Evolutionary conservation across 2,888 invertebrate genomes (phyloP), one percentile per base, ranked within the genome.

Genomic region (Drepana falcataria): DNA sequence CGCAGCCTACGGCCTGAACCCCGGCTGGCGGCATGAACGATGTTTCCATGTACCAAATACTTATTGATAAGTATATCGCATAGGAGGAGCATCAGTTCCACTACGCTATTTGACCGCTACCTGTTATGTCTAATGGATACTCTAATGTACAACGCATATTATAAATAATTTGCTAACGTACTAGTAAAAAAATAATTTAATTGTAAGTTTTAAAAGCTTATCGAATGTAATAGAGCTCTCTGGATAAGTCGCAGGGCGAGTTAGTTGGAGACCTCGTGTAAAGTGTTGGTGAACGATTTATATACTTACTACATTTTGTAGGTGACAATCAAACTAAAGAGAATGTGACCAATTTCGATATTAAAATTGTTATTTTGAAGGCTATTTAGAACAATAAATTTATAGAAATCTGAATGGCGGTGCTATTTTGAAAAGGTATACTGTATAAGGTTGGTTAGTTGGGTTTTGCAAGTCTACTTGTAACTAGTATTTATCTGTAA

Each of bases 341-440:
- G 57, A 58, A 64, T 65, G 65, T 70, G 76, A 82, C 80, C 79
- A 81, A 82, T 74, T 68, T 73, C 66, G 66, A 71, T 67, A 66
- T 75, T 57, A 57, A 44, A 58, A 59, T 58, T 71, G 69, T 74
- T 53, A 69, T 70, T 71, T 71, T 66, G 61, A 66, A 66, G 61
- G 58, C 68, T 65, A 64, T 71, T 64, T 65, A 61, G 63, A 63
- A 68, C 61, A 59, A 63, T 67, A 68, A 70, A 70, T 68, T 63
- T 71, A 67, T 66, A 71, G 63, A 77, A 77, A 80, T 77, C 80
- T 79, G 75, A 78, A 84, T 77, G 86, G 86, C 77, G 89, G 89
- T 90, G 89, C 89, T 90, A 90, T 88, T 85, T 81, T 83, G 78
- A 81, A 81, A 78, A 75, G 81, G 77, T 87, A 81, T 83, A 84